Percentiles rank a stretch among this genome's conserved stretches.
Conservation (phyloP, 2,888 invertebrate genomes). For the Drosophila greeni region DNA sequence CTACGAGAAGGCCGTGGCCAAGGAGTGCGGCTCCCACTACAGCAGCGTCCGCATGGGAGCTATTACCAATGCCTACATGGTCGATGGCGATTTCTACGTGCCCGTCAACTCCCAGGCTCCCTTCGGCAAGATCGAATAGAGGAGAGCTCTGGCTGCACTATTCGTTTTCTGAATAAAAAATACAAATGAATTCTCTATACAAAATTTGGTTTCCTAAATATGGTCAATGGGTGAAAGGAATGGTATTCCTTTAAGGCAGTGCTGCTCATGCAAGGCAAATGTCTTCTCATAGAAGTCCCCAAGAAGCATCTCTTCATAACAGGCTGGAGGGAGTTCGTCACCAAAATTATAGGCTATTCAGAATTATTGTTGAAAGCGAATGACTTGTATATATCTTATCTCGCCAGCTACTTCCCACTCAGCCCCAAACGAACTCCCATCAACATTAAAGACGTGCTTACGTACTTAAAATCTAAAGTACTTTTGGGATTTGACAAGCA, state of each 20-base stretch:
- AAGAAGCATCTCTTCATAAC: neutral
- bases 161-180: conserved; percentile 21
- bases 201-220: no score
- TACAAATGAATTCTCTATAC: neutral
- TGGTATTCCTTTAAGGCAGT: neutral
- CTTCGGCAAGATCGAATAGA: conserved; percentile 63
- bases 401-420: neutral
- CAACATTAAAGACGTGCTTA: conserved; percentile 5
- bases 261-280: neutral
- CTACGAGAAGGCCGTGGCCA: conserved; percentile 62
- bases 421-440: neutral
- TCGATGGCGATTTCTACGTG: conserved; percentile 75
- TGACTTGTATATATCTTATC: neutral
- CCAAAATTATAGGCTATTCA: no score
- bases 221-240: no score
- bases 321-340: fast-evolving
- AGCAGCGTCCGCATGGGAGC: conserved; percentile 70
- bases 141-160: neutral
- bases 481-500: neutral
- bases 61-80: conserved; percentile 59
- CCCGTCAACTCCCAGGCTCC: conserved; percentile 71
- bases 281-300: neutral
- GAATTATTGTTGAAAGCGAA: neutral
- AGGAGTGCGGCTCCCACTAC: conserved; percentile 62
- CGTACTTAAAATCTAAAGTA: conserved; percentile 1